Evolutionary conservation across 1,140 invertebrate genomes (phyloP), one percentile per base, ranked within the genome.

Genomic region (Patella vulgata): DNA sequence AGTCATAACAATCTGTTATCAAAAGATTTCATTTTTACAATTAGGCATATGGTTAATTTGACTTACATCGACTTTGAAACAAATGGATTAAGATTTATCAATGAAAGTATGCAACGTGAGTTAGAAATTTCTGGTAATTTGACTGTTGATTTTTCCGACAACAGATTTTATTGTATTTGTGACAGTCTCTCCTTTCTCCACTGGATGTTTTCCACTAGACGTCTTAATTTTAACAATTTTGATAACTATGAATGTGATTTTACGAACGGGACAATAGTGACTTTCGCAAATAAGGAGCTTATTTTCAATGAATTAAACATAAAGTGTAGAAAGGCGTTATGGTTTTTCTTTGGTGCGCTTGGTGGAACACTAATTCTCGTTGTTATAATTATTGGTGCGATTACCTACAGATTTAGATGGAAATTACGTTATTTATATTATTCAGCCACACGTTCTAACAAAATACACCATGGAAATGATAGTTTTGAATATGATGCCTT

Each of bases 401-500:
- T 76, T 11, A 27, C 58, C 0, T 75, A 71, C 36, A 55, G 66
- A 21, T 75, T 60, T 33, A 57, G 71, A 0, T 75, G 73, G 74
- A 69, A 64, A 31, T n/a, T 73, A 14, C 61, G 74, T 4, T 75
- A 73, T 60, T 59, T 69, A 2, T 75, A 73, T 54, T 73, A 73
- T 46, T 65, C 65, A 39, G 53, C 66, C 2, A 63, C 61, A 51
- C 51, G 58, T 1, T 43, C 51, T 43, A 59, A 65, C 42, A 57
- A 61, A 42, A 43, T 57, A 17, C 33, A 57, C 2, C n/a, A 17
- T 8, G 11, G 12, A 19, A 27, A 44, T 23, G 46, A 59, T 2
- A 27, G 62, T 3, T 72, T 62, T 50, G 23, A 30, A 11, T 73
- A 54, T 54, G 72, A 77, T 44, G 70, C 66, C 14, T 77, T 77